These are phyloP conservation scores for Hypercompe scribonia DNA, from an alignment of 2,888 invertebrate species.

Conservation along the genomic window DNA sequence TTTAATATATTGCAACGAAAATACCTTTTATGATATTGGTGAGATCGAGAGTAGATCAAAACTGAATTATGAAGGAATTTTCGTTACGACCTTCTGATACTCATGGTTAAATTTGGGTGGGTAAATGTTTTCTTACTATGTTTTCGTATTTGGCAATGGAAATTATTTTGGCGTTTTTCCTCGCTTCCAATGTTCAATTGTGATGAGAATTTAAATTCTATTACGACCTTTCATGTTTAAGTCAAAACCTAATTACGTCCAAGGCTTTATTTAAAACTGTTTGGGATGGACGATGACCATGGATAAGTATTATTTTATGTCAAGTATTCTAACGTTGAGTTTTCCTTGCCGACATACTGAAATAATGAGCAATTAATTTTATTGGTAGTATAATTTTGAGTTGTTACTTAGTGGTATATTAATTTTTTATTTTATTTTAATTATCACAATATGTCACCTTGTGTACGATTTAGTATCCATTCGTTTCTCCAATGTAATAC, in stretches of 20 bases:
- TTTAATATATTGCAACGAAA: too few relatives aligned
- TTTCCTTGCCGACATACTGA: not conserved
- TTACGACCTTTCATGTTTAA: slow-evolving; percentile 13
- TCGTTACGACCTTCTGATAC: too few relatives aligned
- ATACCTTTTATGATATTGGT: too few relatives aligned
- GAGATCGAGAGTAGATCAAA: too few relatives aligned
- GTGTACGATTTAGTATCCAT: not conserved
- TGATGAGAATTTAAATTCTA: slow-evolving; percentile 40
- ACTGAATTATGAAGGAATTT: too few relatives aligned
- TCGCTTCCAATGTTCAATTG: slow-evolving; percentile 23
- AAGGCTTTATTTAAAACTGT: slow-evolving; percentile 13
- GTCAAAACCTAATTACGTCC: slow-evolving; percentile 8
- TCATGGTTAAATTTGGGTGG: not conserved
- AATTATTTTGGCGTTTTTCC: slow-evolving; percentile 34
- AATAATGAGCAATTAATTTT: not conserved
- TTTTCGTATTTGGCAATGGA: slow-evolving; percentile 10
- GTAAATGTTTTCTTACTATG: slow-evolving; percentile 9
- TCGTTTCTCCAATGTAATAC: too few relatives aligned
- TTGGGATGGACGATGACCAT: slow-evolving; percentile 3
- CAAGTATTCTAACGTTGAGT: not conserved
- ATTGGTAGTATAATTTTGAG: not conserved
- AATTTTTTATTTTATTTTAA: not conserved
- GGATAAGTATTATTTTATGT: not conserved
- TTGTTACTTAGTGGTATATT: too few relatives aligned
- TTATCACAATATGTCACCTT: not conserved